These are phyloP conservation scores for Muscicapa striata DNA, from an alignment of 2,797 vertebrate species.

Conservation along the genomic window DNA sequence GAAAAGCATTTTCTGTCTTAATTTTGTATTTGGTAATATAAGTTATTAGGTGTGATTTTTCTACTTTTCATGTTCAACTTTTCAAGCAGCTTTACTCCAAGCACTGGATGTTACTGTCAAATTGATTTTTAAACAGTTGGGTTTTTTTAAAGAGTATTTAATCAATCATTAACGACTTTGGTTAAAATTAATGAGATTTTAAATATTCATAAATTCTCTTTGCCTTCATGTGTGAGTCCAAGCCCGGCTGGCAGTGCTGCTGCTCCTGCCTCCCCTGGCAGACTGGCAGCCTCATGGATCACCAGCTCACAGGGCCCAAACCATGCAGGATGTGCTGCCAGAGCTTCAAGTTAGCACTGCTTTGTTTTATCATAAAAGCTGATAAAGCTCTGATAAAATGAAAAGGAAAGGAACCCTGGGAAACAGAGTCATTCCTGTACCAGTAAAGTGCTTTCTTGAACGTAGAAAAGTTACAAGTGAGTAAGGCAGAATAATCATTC, in stretches of 20 bases:
- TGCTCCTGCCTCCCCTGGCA: background rate
- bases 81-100: background rate
- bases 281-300: rapidly evolving
- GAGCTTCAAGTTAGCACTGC: background rate
- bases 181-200: conserved; percentile 47
- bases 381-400: background rate
- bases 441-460: background rate
- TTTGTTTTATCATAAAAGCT: background rate
- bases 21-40: too few species aligned
- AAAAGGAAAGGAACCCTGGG: background rate
- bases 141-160: background rate
- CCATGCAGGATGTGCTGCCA: rapidly evolving
- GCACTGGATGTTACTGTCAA: background rate
- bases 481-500: background rate
- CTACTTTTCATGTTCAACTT: background rate
- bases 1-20: background rate
- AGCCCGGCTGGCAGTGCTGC: background rate
- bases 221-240: background rate
- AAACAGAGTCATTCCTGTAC: background rate
- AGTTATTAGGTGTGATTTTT: background rate
- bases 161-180: conserved; percentile 39
- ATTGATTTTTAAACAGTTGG: conserved; percentile 30
- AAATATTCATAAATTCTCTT: conserved; percentile 38
- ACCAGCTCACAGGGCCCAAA: background rate
- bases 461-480: background rate